Conservation (phyloP, 1,140 invertebrate genomes). For the Bemisia tabaci region DNA sequence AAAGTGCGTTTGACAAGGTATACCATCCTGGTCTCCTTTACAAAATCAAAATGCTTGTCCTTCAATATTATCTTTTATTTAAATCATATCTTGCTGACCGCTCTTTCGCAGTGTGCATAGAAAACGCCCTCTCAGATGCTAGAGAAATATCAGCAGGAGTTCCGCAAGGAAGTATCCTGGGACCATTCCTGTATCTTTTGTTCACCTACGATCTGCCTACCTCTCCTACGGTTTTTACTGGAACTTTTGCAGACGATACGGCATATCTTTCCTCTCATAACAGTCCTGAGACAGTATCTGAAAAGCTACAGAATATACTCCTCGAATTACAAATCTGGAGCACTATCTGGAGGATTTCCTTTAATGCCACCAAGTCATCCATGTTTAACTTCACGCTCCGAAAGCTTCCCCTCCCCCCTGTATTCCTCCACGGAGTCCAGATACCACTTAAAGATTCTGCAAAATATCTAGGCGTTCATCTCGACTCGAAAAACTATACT, state of each 20-base stretch:
- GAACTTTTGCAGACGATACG: conserved; percentile 14
- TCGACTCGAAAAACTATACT: too few species aligned
- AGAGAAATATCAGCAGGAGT: conserved; percentile 5
- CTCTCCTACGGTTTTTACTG: not conserved
- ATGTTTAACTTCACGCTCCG: not conserved
- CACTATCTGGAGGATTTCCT: not conserved
- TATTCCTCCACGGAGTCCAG: too few species aligned
- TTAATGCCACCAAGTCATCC: conserved; percentile 1
- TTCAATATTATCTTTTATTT: conserved; percentile 1
- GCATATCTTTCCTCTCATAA: conserved; percentile 3
- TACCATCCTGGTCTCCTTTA: conserved; percentile 21
- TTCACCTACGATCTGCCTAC: conserved; percentile 10
- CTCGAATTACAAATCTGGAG: conserved; percentile 1
- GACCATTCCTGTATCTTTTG: conserved; percentile 12
- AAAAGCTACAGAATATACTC: not conserved
- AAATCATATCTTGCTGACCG: conserved; percentile 11
- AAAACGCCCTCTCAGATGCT: not conserved
- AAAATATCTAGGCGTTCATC: too few species aligned
- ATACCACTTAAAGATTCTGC: too few species aligned
- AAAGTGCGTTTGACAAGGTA: conserved; percentile 30
- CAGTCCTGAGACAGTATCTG: not conserved
- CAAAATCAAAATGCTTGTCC: conserved; percentile 8
- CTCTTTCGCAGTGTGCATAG: conserved; percentile 5
- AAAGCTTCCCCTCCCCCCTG: too few species aligned
- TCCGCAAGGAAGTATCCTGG: conserved; percentile 10